Evolutionary conservation across 1,140 invertebrate genomes (phyloP).

Genomic region (Acromyrmex heyeri): DNA sequence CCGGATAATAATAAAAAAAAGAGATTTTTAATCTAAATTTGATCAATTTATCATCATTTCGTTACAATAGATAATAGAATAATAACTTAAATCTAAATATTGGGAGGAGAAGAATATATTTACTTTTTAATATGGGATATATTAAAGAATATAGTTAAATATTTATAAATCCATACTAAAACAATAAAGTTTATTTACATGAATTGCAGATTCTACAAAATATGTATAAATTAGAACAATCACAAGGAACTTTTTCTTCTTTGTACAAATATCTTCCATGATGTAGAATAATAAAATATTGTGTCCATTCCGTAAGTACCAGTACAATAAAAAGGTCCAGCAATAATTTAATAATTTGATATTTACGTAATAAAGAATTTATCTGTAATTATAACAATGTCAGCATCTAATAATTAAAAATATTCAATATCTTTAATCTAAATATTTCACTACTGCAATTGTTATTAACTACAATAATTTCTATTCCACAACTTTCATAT

Average conservation of each 20-base stretch:
- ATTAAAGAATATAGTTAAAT: slow-evolving; percentile 52
- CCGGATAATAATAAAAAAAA: neutral
- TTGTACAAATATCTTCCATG: slow-evolving; percentile 43
- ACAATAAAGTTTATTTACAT: slow-evolving; percentile 67
- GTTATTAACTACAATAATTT: neutral
- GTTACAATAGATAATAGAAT: slow-evolving; percentile 13
- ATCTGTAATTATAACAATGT: slow-evolving; percentile 40
- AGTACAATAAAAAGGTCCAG: slow-evolving; percentile 40
- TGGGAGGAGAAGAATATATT: neutral
- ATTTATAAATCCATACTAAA: slow-evolving; percentile 55
- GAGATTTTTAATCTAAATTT: neutral
- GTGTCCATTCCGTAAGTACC: slow-evolving; percentile 42
- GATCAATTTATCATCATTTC: neutral
- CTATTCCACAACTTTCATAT: neutral
- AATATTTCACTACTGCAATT: neutral
- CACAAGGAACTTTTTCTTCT: slow-evolving; percentile 57
- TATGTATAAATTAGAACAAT: slow-evolving; percentile 61
- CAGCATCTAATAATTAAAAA: slow-evolving; percentile 6
- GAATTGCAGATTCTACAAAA: slow-evolving; percentile 54
- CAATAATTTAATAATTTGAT: slow-evolving; percentile 16
- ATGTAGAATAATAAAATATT: slow-evolving; percentile 53
- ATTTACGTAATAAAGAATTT: slow-evolving; percentile 47
- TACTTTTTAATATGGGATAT: slow-evolving; percentile 25
- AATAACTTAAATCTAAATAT: slow-evolving; percentile 12
- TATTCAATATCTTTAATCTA: neutral